Evolutionary conservation across 2,113 vertebrate genomes (phyloP), one percentile per base, ranked within the genome.

Genomic region (Nothobranchius furzeri): DNA sequence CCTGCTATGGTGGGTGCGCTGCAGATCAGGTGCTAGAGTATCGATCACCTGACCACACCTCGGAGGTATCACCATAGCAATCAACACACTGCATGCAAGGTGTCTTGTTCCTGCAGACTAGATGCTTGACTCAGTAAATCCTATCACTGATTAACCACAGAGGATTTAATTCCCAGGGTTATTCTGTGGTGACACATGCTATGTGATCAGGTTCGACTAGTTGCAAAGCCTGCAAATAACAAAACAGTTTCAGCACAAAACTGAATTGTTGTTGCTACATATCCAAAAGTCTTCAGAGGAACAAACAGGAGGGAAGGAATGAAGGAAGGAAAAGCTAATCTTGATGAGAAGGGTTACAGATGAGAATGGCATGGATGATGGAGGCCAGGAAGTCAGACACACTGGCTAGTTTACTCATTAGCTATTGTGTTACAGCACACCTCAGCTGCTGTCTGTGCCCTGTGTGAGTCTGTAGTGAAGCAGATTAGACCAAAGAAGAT

Each of bases 341-440:
- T 4, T 30, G 30, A 30, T 30, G 30, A 30, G 1, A 30, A 30
- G 30, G 30, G 30, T 30, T 30, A 30, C 4, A 30, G 25, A 65
- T 70, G 70, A 40, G 68, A 10, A n/a, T 20, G 24, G 45, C 20
- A 46, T 40, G 74, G 59, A 64, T 56, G 76, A 78, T 63, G 64
- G 80, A 84, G 78, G 20, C 20, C 72, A 86, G 83, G 83, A 60
- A 82, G 64, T 70, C 85, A 85, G 85, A 85, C 83, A 77, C 66
- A 62, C 24, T 1, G 30, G 64, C 75, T 73, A 71, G 64, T 76
- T 63, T 64, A 63, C 57, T 85, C 78, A 89, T 87, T 85, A 87
- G 74, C 70, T 69, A n/a, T 71, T 86, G 76, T 86, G 78, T 73
- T 84, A 76, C 87, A 7, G 69, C 46, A 43, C 73, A 64, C 62